phyloP scores from a whole-genome alignment of 2,888 invertebrate genomes.

The Synergus umbraculus region DNA sequence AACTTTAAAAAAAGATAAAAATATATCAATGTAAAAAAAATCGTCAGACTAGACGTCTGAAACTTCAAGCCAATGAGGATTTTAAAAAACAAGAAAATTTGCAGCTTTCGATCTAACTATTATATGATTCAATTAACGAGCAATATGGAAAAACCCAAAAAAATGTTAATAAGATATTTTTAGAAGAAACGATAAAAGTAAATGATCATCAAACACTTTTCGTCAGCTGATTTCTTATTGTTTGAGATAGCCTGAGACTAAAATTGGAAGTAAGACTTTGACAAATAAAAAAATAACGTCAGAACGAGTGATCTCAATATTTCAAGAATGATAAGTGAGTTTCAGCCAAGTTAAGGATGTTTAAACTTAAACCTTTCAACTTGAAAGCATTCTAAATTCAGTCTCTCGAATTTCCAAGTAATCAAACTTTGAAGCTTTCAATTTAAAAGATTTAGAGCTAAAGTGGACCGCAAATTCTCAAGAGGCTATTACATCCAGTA shows the following conservation, averaged over 20 bases:
- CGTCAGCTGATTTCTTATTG: too few species aligned
- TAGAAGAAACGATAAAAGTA: too few species aligned
- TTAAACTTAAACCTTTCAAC: slow-evolving; percentile 31
- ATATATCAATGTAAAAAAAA: too few species aligned
- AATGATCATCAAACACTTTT: too few species aligned
- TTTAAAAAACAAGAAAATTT: not conserved
- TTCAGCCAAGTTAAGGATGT: not conserved
- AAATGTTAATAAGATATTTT: too few species aligned
- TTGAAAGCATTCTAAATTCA: slow-evolving; percentile 18
- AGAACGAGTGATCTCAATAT: too few species aligned
- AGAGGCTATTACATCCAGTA: not conserved
- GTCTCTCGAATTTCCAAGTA: slow-evolving; percentile 10
- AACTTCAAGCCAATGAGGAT: too few species aligned
- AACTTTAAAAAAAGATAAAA: too few species aligned
- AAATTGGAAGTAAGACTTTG: too few species aligned
- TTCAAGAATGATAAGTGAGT: not conserved
- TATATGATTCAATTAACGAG: not conserved
- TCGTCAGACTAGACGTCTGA: too few species aligned
- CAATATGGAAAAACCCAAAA: not conserved
- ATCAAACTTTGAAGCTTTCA: slow-evolving; percentile 36
- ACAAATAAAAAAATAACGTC: not conserved
- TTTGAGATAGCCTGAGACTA: too few species aligned
- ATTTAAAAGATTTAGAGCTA: slow-evolving; percentile 30
- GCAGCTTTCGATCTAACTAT: not conserved
- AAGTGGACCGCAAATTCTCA: slow-evolving; percentile 22